These are phyloP conservation scores for Pelecanus crispus DNA, from an alignment of 2,113 vertebrate species.

Conservation along the genomic window DNA sequence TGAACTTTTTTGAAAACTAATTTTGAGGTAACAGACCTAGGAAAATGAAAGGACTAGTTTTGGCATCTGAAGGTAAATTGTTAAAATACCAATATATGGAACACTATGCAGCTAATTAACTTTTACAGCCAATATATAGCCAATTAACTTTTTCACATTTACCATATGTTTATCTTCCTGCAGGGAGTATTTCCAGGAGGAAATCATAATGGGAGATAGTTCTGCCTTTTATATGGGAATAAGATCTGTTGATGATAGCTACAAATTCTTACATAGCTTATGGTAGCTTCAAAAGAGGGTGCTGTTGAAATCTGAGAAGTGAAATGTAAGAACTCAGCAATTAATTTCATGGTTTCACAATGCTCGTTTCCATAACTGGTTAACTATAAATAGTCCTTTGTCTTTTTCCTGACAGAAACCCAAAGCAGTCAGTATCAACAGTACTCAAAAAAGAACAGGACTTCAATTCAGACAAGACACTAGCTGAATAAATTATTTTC, in stretches of 20 bases:
- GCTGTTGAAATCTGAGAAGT: background rate
- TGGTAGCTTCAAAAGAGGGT: background rate
- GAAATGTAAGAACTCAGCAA: background rate
- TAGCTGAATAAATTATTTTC: background rate
- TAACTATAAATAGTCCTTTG: background rate
- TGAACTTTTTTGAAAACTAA: background rate
- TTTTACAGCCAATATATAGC: constrained; percentile 63
- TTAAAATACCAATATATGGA: constrained; percentile 59
- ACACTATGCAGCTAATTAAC: constrained; percentile 60
- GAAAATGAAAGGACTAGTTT: constrained; percentile 32
- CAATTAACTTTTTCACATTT: constrained; percentile 70
- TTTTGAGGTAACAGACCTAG: constrained; percentile 37
- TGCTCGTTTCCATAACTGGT: background rate
- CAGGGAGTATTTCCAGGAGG: constrained; percentile 59
- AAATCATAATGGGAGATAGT: constrained; percentile 55
- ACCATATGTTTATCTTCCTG: constrained; percentile 63
- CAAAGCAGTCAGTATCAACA: background rate
- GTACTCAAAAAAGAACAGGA: background rate
- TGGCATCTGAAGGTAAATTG: constrained; percentile 60
- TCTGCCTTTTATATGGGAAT: constrained; percentile 37
- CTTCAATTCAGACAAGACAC: background rate
- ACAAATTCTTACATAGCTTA: constrained; percentile 18
- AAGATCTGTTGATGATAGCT: constrained; percentile 36
- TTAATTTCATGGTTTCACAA: background rate
- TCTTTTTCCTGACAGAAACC: background rate